phyloP scores from a whole-genome alignment of 2,113 vertebrate species.

The Oreotrochilus melanogaster region DNA sequence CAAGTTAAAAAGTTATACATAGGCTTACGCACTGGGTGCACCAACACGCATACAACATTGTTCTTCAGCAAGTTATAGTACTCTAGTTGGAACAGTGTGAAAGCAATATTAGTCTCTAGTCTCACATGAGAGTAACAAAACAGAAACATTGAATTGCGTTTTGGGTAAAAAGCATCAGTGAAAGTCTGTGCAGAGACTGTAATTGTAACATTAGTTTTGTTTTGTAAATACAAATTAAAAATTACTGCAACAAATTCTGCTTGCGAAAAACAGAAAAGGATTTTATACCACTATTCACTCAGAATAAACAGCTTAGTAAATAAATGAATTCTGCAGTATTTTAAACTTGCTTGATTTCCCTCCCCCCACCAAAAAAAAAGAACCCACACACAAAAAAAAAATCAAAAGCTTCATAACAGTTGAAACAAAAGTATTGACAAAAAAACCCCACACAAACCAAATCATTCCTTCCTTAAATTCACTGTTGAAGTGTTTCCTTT shows the following conservation, averaged over 20 bases:
- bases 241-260: not conserved
- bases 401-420: not conserved
- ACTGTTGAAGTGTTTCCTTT: not conserved
- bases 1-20: not conserved
- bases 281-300: not conserved
- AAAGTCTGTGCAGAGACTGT: not conserved
- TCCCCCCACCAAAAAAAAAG: not conserved
- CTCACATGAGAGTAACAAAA: not conserved
- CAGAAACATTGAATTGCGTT: not conserved
- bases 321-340: not conserved
- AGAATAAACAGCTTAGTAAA: not conserved
- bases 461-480: not conserved
- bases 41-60: not conserved
- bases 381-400: rapidly evolving
- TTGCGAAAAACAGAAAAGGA: not conserved
- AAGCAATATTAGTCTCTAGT: not conserved
- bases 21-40: not conserved
- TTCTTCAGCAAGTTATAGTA: not conserved
- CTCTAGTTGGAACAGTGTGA: not conserved
- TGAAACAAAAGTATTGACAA: not conserved
- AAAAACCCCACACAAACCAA: not conserved
- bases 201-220: not conserved
- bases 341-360: not conserved
- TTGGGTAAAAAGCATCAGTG: not conserved
- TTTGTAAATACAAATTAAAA: not conserved